Evolutionary conservation across 2,797 vertebrate species (phyloP).

Genomic region (Epinephelus awoara): DNA sequence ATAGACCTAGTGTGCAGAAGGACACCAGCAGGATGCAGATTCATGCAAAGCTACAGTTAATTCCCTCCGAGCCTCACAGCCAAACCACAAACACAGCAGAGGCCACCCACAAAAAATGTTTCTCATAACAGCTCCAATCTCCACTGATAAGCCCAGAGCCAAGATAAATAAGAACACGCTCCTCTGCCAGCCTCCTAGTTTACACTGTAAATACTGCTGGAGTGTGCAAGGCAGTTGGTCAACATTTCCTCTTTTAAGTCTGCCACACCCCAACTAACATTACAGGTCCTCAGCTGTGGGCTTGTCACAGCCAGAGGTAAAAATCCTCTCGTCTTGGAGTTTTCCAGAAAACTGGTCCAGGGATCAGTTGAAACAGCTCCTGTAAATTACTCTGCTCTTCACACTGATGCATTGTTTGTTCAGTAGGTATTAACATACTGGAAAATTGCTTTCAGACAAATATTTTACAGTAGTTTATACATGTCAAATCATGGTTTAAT

Average conservation of each 20-base stretch:
- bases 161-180: constrained; percentile 83
- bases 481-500: neutral
- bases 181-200: constrained; percentile 74
- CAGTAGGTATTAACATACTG: neutral
- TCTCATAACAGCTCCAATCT: constrained; percentile 82
- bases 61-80: constrained; percentile 48
- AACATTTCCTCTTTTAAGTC: constrained; percentile 69
- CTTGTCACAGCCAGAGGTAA: constrained; percentile 27
- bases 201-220: constrained; percentile 77
- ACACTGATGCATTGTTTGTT: constrained; percentile 14
- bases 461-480: neutral
- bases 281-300: constrained; percentile 39
- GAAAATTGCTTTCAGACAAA: neutral
- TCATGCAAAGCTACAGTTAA: constrained; percentile 49
- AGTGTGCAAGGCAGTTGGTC: constrained; percentile 67
- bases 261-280: constrained; percentile 46
- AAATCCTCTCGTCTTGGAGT: constrained; percentile 8
- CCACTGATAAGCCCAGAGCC: constrained; percentile 81
- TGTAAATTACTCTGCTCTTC: neutral
- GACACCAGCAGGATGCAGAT: constrained; percentile 23
- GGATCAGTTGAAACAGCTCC: constrained; percentile 26
- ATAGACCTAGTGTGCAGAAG: constrained; percentile 17
- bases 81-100: constrained; percentile 63
- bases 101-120: constrained; percentile 83
- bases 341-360: constrained; percentile 30